Evolutionary conservation across 1,140 invertebrate species (phyloP), one percentile per base, ranked within the genome.

Genomic region (Carposina sasakii): DNA sequence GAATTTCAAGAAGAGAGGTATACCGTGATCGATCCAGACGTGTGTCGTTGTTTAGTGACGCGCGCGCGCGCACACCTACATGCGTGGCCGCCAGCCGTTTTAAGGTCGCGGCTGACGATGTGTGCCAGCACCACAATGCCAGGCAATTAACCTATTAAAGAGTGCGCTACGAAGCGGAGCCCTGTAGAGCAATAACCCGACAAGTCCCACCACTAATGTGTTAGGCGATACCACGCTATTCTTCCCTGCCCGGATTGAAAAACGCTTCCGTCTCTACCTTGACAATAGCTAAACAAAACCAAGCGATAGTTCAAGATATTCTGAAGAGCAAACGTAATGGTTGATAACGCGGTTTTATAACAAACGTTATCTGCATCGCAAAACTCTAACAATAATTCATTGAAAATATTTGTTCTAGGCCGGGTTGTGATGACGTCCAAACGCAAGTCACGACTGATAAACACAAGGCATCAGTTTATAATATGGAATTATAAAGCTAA

Each of bases 121-220:
- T 74, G 64, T 77, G 73, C 75, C 74, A 78, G 71, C 65, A 69
- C 60, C 54, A 83, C 76, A 73, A 81, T 81, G 76, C 74, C 71
- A 77, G 71, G 49, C 72, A 71, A 79, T 83, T 81, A 83, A 76
- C 72, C 74, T 77, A 81, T 79, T 76, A 78, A 77, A 76, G 71
- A 70, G 66, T 70, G 54, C 57, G 48, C 58, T 51, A 52, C 58
- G 60, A 68, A 63, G 52, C 64, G 54, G 49, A 69, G 46, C 65
- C 60, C 54, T 57, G 49, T 66, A 54, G 62, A 71, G 66, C 67
- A 77, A 76, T 69, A 76, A 73, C 65, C 63, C 57, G 55, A 53
- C 52, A 52, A 59, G 45, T 67, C 57, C 55, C 49, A 44, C 54
- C 47, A 56, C 56, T 55, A 64, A 60, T 58, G 46, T 55, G 60